Percentiles rank a stretch among this genome's conserved stretches.
phyloP scores from a whole-genome alignment of 2,797 vertebrate species.

The Bufotes viridis region DNA sequence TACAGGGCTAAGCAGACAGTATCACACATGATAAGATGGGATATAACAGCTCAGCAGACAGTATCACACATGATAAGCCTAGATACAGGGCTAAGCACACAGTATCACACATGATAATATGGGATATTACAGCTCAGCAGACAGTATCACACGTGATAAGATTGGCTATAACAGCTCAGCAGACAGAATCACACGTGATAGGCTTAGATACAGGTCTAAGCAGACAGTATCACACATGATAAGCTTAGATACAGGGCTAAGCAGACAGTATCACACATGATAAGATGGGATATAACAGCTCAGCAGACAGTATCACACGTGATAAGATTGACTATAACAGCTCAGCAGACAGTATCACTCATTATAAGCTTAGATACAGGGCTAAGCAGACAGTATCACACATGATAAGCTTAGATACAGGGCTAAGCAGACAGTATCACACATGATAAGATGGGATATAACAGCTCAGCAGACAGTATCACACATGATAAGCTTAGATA shows the following conservation, averaged over 20 bases:
- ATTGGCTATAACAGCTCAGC: neutral
- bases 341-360: neutral
- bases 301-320: too few species aligned
- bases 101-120: neutral
- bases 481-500: neutral
- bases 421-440: neutral
- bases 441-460: neutral
- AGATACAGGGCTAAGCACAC: neutral
- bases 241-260: neutral
- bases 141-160: neutral
- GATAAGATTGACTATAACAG: too few species aligned
- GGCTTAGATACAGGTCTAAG: too few species aligned
- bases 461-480: neutral
- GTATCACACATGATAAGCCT: neutral
- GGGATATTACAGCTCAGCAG: neutral
- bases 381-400: neutral
- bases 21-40: neutral
- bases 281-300: too few species aligned
- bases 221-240: neutral
- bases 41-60: neutral
- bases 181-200: neutral
- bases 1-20: neutral
- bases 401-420: neutral
- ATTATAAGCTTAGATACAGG: neutral
- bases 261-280: neutral